A percentile compares a stretch with the other conserved stretches of the same genome.
phyloP scores from a whole-genome alignment of 2,888 invertebrate genomes.

The Chloromyia formosa region DNA sequence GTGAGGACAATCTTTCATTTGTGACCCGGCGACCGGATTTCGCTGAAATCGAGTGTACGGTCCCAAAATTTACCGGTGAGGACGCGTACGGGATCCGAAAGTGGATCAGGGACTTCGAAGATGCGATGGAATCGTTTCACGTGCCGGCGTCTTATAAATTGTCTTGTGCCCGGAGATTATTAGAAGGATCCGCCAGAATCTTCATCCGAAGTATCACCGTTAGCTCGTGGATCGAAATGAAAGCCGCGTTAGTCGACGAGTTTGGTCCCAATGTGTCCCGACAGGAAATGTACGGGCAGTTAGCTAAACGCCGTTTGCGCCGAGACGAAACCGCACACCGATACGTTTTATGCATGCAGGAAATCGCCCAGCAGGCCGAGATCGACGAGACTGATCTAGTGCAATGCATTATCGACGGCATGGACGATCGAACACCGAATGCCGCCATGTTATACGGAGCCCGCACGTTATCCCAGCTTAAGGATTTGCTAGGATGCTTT shows the following conservation, averaged over 20 bases:
- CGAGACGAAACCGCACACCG: conserved; percentile 9
- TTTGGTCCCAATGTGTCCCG: conserved; percentile 15
- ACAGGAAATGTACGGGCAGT: conserved; percentile 8
- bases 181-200: background rate
- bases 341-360: conserved; percentile 19
- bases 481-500: background rate
- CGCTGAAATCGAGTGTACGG: background rate
- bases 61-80: background rate
- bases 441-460: conserved; percentile 12
- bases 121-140: background rate
- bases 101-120: background rate
- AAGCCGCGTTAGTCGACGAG: background rate
- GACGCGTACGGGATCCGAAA: background rate
- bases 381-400: background rate
- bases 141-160: background rate
- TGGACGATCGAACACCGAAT: background rate
- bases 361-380: conserved; percentile 19
- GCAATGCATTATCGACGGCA: conserved; percentile 3
- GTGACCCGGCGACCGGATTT: background rate
- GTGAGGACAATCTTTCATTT: no score
- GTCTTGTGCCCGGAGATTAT: background rate
- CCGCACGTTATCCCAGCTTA: background rate
- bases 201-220: background rate
- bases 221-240: background rate
- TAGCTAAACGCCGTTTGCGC: background rate